These are phyloP conservation scores for Diorhabda elongata DNA, from an alignment of 1,140 invertebrate species.

Conservation along the genomic window DNA sequence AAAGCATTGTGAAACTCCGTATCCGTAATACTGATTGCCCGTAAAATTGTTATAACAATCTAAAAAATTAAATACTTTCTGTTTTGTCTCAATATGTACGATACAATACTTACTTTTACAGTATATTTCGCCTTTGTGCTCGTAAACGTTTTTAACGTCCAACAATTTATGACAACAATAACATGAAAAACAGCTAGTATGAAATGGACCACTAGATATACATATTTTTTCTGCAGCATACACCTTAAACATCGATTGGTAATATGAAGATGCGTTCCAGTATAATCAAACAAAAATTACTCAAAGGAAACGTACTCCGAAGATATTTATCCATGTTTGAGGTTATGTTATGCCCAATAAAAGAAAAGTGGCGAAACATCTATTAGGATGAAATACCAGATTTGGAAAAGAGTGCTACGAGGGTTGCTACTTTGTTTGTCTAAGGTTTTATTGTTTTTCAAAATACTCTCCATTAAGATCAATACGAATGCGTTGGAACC, in stretches of 20 bases:
- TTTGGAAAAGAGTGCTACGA: no score
- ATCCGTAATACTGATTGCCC: conserved; percentile 31
- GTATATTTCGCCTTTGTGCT: conserved; percentile 52
- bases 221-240: conserved; percentile 43
- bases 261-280: no score
- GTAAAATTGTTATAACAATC: conserved; percentile 35
- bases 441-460: no score
- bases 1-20: conserved; percentile 16
- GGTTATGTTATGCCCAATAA: no score
- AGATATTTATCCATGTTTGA: no score
- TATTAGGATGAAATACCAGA: no score
- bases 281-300: no score
- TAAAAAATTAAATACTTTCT: conserved; percentile 25
- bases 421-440: no score
- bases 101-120: conserved; percentile 49
- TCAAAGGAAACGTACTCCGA: no score
- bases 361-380: no score
- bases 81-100: neutral
- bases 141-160: conserved; percentile 50
- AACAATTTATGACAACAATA: conserved; percentile 52
- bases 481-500: no score
- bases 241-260: conserved; percentile 26
- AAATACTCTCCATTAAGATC: no score
- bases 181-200: conserved; percentile 53
- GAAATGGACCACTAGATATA: conserved; percentile 49